Conservation (phyloP, 2,888 invertebrate genomes). For the Athalia cordata region DNA sequence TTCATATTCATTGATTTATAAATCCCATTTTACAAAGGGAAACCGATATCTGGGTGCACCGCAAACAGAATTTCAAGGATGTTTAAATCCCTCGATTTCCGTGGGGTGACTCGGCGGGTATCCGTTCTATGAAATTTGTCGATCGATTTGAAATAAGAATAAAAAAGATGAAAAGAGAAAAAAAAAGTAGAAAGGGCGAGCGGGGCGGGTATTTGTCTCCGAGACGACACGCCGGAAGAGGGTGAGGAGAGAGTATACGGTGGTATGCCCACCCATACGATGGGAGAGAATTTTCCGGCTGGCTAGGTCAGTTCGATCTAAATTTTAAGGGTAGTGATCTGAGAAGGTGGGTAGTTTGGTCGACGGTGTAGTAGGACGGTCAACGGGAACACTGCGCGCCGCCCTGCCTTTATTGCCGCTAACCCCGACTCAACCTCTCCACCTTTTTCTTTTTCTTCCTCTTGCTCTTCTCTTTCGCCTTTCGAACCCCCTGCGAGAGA, state of each 20-base stretch:
- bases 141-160: constrained; percentile 33
- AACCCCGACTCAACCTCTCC: constrained; percentile 26
- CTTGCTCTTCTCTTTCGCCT: constrained; percentile 22
- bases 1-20: no score
- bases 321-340: constrained; percentile 45
- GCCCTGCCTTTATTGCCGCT: constrained; percentile 58
- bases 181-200: neutral
- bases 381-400: constrained; percentile 53
- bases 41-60: neutral
- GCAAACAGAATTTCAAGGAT: neutral
- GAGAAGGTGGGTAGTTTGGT: constrained; percentile 31
- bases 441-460: constrained; percentile 1
- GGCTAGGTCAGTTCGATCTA: constrained; percentile 45
- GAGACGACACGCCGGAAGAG: neutral
- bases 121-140: constrained; percentile 44
- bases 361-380: constrained; percentile 47
- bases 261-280: no score
- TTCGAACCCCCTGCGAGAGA: constrained; percentile 35
- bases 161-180: no score
- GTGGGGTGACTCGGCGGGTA: constrained; percentile 42
- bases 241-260: constrained; percentile 34
- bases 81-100: constrained; percentile 1
- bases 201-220: constrained; percentile 32
- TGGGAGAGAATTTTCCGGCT: constrained; percentile 43
- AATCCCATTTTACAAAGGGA: no score